Evolutionary conservation across 2,113 vertebrate genomes (phyloP).

Genomic region (Illadopsis cleaveri): DNA sequence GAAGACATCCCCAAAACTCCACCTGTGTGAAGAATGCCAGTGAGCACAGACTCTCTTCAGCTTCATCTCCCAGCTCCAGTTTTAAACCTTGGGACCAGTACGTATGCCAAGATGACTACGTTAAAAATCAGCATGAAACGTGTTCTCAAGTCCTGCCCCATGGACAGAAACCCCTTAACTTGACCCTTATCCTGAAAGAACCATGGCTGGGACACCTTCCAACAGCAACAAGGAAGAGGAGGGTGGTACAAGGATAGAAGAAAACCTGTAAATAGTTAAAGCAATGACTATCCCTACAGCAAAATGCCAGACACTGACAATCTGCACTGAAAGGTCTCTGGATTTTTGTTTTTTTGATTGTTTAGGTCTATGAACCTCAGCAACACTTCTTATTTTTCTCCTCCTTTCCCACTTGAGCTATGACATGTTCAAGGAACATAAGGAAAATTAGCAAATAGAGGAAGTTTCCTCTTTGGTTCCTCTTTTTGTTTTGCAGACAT

Average conservation of each 20-base stretch:
- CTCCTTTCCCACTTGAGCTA: background rate
- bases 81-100: background rate
- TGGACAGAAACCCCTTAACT: background rate
- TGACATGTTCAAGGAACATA: background rate
- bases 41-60: background rate
- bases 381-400: background rate
- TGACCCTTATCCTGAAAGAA: background rate
- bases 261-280: background rate
- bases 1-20: background rate
- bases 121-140: background rate
- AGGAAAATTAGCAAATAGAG: background rate
- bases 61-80: background rate
- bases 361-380: background rate
- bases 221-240: background rate
- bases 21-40: background rate
- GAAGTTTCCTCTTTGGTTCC: background rate
- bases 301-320: background rate
- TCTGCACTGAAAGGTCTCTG: background rate
- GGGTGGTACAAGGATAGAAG: background rate
- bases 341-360: background rate
- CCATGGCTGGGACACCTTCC: background rate
- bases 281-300: background rate
- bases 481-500: background rate
- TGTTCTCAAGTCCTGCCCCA: background rate
- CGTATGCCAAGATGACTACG: fast-evolving